phyloP scores from a whole-genome alignment of 1,140 invertebrate genomes.

The Coptotermes formosanus region DNA sequence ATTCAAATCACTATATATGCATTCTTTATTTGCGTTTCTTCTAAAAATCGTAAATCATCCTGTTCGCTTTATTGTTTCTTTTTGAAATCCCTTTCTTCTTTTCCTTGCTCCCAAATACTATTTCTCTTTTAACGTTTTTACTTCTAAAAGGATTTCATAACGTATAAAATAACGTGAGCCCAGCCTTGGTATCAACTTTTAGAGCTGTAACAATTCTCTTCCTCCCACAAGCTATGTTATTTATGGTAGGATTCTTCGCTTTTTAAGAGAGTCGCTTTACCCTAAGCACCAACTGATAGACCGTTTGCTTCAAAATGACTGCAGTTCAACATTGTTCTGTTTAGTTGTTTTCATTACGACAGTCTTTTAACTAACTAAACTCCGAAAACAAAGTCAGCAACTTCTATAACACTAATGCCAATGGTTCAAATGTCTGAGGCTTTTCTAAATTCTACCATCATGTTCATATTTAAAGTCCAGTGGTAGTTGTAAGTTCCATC shows the following conservation, averaged over 20 bases:
- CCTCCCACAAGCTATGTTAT: not conserved
- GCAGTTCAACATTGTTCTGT: no score
- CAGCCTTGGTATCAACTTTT: not conserved
- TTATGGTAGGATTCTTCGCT: not conserved
- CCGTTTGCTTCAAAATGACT: not conserved
- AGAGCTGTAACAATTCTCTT: not conserved
- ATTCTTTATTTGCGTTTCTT: not conserved
- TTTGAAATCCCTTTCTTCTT: not conserved
- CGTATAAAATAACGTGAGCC: not conserved
- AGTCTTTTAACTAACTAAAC: no score
- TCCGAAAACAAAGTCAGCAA: no score
- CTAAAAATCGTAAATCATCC: slow-evolving; percentile 1
- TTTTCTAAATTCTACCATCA: no score
- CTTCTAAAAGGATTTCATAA: not conserved
- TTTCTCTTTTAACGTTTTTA: not conserved
- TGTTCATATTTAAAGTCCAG: no score
- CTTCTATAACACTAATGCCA: no score
- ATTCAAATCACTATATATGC: not conserved
- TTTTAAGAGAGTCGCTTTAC: not conserved
- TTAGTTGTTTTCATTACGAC: no score
- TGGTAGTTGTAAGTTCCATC: no score
- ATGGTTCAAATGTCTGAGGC: no score
- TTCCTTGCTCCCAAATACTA: not conserved
- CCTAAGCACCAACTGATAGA: not conserved
- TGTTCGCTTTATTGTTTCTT: not conserved